Evolutionary conservation across 2,888 invertebrate species (phyloP).

Genomic region (Agriopis leucophaearia): DNA sequence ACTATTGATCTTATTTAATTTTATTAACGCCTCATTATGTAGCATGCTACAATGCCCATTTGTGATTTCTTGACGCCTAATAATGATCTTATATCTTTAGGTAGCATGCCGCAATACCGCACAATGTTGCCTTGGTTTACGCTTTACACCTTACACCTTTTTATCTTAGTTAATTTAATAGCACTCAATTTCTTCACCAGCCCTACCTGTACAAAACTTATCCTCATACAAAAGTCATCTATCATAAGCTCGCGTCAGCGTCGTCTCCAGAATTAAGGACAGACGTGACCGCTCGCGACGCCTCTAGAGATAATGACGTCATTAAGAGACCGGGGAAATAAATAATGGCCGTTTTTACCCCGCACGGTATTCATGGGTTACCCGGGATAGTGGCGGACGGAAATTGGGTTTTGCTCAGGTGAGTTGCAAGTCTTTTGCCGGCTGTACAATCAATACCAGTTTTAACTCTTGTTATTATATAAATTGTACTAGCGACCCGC

Average conservation of each 20-base stretch:
- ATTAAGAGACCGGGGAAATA: slow-evolving; percentile 73
- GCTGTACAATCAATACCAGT: too few species aligned
- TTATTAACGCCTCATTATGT: too few species aligned
- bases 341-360: slow-evolving; percentile 74
- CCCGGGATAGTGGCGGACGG: slow-evolving; percentile 25
- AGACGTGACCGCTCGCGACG: slow-evolving; percentile 65
- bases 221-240: slow-evolving; percentile 61
- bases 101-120: too few species aligned
- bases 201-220: slow-evolving; percentile 38
- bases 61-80: too few species aligned
- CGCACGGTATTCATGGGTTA: slow-evolving; percentile 61
- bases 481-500: too few species aligned
- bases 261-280: slow-evolving; percentile 69
- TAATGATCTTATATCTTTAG: too few species aligned
- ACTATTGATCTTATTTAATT: too few species aligned
- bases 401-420: slow-evolving; percentile 35
- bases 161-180: neutral
- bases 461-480: too few species aligned
- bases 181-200: slow-evolving; percentile 5
- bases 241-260: slow-evolving; percentile 66
- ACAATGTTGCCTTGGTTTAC: too few species aligned
- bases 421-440: slow-evolving; percentile 3
- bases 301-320: slow-evolving; percentile 78
- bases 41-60: too few species aligned
- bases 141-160: neutral